Evolutionary conservation across 2,888 invertebrate species (phyloP), one percentile per base, ranked within the genome.

Genomic region (Notodonta dromedarius): DNA sequence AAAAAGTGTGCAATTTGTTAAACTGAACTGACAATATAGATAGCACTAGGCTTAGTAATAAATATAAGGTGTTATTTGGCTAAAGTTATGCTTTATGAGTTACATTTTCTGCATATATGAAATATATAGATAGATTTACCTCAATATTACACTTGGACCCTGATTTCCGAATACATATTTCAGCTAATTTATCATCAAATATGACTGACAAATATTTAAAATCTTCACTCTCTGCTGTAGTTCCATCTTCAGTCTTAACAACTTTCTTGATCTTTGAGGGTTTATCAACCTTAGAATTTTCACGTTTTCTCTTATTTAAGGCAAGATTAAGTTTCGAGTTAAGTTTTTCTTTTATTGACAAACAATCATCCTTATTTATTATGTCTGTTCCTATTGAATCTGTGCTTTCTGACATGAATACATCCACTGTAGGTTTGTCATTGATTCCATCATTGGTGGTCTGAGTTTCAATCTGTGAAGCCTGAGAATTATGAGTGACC

Each of bases 271-370:
- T 82, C 69, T 93, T 93, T 4, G 76, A 56, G 39, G 88, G 84
- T 71, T 91, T 93, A 6, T 92, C 92, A 67, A 59, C 59, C 74
- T 89, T 91, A 16, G 69, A 70, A 67, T 64, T 84, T 16, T 93
- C 90, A 50, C 87, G 78, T 80, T 93, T 93, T 74, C 93, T 85
- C 76, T 93, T 93, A 74, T 91, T 93, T 58, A 93, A 76, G 60
- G 90, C 93, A 71, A 85, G 81, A 60, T 90, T 89, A 56, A 93
- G 79, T 78, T 93, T 93, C 5, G 90, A 87, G 70, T 92, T 93
- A 0, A 93, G 75, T 68, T 93, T 93, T 74, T 92, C 84, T 80
- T 93, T 93, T 55, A 93, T 88, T 35, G 92, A 88, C 62, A 93
- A 77, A 68, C 90, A 91, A 73, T 91, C 90, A 77, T 85, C 83